Conservation (phyloP, 2,113 vertebrate genomes). For the Scytalopus superciliaris region DNA sequence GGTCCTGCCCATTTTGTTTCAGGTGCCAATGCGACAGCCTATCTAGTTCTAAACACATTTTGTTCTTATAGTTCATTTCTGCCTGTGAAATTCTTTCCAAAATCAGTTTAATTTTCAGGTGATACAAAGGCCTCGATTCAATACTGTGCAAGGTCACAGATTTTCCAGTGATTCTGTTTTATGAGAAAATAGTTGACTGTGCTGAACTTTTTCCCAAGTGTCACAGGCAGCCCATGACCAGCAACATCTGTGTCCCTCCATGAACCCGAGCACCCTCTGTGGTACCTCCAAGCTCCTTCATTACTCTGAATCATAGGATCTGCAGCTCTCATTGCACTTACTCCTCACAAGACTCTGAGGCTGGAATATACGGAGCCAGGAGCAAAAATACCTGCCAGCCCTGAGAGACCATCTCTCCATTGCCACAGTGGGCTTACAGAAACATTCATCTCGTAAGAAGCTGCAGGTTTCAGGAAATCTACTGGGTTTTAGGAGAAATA, state of each 20-base stretch:
- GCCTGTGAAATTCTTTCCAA: not conserved
- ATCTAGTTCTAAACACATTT: not conserved
- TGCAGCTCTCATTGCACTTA: not conserved
- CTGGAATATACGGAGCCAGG: not conserved
- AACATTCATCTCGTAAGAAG: not conserved
- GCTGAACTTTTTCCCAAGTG: not conserved
- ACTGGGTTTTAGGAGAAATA: not conserved
- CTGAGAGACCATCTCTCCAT: not conserved
- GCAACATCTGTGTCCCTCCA: accelerated
- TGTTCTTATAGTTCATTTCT: not conserved
- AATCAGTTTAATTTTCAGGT: not conserved
- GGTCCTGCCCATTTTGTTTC: not conserved
- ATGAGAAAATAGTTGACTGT: not conserved
- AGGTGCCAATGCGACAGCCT: not conserved
- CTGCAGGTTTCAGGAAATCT: not conserved
- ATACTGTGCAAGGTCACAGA: not conserved
- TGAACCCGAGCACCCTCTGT: accelerated
- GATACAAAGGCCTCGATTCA: not conserved
- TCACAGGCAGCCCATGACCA: not conserved
- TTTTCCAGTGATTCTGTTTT: not conserved
- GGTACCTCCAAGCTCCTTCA: not conserved
- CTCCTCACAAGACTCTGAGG: not conserved
- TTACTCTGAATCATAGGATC: not conserved
- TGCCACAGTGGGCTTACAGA: not conserved
- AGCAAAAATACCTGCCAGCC: not conserved